phyloP scores from a whole-genome alignment of 2,113 vertebrate species.

The Turdus rufiventris region DNA sequence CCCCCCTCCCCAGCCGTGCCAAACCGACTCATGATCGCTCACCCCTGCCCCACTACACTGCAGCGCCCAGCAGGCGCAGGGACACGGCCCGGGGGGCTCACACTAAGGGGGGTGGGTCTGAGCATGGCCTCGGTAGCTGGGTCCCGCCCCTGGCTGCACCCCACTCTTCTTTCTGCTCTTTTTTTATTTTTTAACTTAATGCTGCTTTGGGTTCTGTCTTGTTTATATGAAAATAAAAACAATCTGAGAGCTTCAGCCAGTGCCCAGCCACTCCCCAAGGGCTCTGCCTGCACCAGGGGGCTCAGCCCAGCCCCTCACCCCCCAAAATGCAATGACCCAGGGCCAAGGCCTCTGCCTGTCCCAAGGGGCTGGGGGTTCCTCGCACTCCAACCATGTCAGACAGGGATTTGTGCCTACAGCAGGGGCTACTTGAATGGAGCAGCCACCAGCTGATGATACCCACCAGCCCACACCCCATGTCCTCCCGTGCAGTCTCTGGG shows the following conservation, averaged over 20 bases:
- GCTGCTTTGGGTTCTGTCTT: constrained; percentile 72
- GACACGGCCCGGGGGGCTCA: background rate
- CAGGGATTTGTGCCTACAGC: background rate
- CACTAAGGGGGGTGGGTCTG: background rate
- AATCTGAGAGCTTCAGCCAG: background rate
- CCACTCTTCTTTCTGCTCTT: background rate
- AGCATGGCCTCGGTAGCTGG: background rate
- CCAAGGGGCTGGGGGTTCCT: background rate
- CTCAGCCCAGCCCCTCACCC: fast-evolving
- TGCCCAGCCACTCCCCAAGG: background rate
- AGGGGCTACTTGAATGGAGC: background rate
- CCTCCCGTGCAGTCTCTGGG: background rate
- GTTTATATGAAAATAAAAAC: constrained; percentile 75
- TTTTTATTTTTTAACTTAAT: constrained; percentile 69
- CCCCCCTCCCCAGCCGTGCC: background rate
- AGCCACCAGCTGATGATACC: background rate
- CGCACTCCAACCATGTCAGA: fast-evolving
- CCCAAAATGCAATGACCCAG: background rate
- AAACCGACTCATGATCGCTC: background rate
- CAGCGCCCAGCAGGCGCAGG: background rate
- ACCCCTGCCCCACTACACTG: background rate
- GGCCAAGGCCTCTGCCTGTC: background rate
- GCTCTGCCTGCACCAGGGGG: fast-evolving
- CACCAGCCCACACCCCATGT: background rate
- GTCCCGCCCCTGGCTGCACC: background rate